Percentiles rank a stretch among this genome's conserved stretches.
Conservation (phyloP, 2,797 vertebrate genomes). For the Mycteria americana region DNA sequence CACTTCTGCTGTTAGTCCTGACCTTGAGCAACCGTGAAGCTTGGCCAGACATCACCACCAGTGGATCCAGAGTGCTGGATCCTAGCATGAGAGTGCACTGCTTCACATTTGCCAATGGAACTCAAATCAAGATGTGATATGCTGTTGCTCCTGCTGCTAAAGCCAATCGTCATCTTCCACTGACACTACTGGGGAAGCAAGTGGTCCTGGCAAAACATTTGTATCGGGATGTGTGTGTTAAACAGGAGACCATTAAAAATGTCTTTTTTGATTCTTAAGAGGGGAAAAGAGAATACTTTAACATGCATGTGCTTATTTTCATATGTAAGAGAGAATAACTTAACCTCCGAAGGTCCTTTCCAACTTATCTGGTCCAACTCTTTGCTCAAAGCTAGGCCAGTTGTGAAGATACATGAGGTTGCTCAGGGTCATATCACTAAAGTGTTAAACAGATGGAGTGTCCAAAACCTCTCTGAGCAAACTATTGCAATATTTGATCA, state of each 20-base stretch:
- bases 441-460: neutral
- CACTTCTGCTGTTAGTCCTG: neutral
- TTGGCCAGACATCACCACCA: neutral
- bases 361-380: neutral
- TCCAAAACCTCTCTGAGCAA: neutral
- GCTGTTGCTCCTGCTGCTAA: neutral
- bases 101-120: neutral
- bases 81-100: neutral
- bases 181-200: neutral
- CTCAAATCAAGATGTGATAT: neutral
- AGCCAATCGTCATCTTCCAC: neutral
- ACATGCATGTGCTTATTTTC: neutral
- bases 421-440: accelerated
- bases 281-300: neutral
- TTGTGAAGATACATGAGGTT: neutral
- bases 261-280: neutral
- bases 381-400: neutral
- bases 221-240: neutral
- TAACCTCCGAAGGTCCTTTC: too few species aligned
- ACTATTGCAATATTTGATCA: neutral
- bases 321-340: neutral
- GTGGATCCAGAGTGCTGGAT: neutral
- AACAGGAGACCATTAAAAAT: neutral
- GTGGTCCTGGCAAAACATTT: neutral
- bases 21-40: too few species aligned